These are phyloP conservation scores for Macquaria australasica DNA, from an alignment of 2,113 vertebrate species.

Conservation along the genomic window DNA sequence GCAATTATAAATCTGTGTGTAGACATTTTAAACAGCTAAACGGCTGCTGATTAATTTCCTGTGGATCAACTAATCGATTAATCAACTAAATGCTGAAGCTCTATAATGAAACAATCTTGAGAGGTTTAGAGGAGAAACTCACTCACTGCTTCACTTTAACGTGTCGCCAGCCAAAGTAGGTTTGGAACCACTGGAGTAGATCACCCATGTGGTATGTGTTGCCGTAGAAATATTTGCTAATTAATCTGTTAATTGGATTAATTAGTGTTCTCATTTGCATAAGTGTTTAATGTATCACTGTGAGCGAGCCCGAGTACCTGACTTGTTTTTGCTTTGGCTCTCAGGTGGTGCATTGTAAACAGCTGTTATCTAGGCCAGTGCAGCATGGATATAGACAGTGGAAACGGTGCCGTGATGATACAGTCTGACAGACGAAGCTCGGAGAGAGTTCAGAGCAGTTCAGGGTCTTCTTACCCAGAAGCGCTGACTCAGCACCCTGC, in stretches of 20 bases:
- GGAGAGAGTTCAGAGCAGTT: conserved; percentile 32
- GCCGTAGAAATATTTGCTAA: not conserved
- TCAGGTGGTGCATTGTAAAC: conserved; percentile 46
- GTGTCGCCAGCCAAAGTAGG: not conserved
- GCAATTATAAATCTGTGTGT: not conserved
- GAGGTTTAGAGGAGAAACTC: not conserved
- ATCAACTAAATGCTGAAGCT: not conserved
- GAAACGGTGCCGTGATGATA: conserved; percentile 35
- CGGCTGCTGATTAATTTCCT: not conserved
- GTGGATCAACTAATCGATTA: not conserved
- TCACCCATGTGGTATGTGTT: not conserved
- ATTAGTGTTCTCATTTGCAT: conserved; percentile 18
- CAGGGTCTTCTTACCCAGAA: conserved; percentile 53
- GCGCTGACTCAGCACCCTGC: conserved; percentile 72
- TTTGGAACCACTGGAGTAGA: not conserved
- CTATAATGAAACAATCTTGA: not conserved
- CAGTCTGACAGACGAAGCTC: conserved; percentile 48
- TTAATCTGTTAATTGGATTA: conserved; percentile 18
- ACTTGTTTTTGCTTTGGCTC: conserved; percentile 27
- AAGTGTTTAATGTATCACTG: conserved; percentile 6
- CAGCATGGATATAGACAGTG: conserved; percentile 42
- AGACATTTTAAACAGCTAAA: not conserved
- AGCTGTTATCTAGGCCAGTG: conserved; percentile 56
- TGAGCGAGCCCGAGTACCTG: not conserved
- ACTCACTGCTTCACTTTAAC: not conserved